Conservation (phyloP, 1,140 invertebrate genomes). For the Tetragonula clypearis region DNA sequence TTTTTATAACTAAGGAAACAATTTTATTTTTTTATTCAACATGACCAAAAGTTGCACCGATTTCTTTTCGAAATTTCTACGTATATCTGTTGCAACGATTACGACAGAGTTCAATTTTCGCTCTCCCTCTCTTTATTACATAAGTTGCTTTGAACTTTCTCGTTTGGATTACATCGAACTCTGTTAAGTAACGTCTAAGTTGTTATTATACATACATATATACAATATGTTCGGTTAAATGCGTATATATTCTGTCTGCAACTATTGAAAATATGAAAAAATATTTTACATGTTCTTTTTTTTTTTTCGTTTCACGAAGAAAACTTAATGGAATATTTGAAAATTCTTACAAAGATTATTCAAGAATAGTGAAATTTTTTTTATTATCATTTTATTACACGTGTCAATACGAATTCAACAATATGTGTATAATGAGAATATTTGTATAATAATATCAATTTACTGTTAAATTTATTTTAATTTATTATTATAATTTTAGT, state of each 20-base stretch:
- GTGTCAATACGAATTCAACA: no score
- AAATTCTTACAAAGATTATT: neutral
- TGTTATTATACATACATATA: neutral
- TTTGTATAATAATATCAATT: no score
- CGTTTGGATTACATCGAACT: slow-evolving; percentile 67
- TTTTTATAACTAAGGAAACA: neutral
- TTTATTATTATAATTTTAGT: neutral
- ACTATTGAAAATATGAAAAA: neutral
- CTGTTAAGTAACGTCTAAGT: slow-evolving; percentile 54
- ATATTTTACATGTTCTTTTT: neutral
- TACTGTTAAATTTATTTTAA: no score
- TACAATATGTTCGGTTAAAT: neutral
- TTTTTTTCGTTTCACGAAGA: neutral
- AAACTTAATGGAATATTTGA: neutral
- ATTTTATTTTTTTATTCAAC: neutral
- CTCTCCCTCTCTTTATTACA: slow-evolving; percentile 70
- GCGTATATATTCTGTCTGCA: neutral
- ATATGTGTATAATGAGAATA: no score
- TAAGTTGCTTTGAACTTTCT: slow-evolving; percentile 77
- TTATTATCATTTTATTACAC: no score
- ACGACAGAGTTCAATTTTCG: slow-evolving; percentile 64
- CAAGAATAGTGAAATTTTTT: neutral
- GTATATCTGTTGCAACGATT: slow-evolving; percentile 45
- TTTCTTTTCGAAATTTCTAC: slow-evolving; percentile 23
- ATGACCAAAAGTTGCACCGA: neutral